Conservation (phyloP, 2,888 invertebrate genomes). For the Synanthedon myopaeformis region DNA sequence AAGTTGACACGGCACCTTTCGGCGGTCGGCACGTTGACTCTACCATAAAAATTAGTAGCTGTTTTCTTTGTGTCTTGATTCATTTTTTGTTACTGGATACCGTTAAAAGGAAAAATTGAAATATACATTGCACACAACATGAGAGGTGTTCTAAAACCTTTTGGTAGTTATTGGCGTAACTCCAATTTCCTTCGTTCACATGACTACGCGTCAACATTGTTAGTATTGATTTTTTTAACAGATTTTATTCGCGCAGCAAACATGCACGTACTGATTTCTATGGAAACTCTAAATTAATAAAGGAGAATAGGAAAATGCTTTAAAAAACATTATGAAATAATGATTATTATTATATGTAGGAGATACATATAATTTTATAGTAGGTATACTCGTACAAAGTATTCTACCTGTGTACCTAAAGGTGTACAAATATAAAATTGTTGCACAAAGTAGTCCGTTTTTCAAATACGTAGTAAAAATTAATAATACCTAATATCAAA, state of each 20-base stretch:
- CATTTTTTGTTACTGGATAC: conserved; percentile 16
- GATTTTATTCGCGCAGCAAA: neutral
- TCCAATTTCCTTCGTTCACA: conserved; percentile 38
- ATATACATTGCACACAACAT: conserved; percentile 35
- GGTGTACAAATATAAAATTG: no score
- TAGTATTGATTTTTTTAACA: conserved; percentile 38
- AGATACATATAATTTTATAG: no score
- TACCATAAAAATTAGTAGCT: conserved; percentile 53
- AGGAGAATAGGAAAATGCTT: neutral
- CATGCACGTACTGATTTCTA: neutral
- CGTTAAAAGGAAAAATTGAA: conserved; percentile 9
- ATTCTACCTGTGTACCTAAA: no score
- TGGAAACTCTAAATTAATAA: neutral
- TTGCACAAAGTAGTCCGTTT: no score
- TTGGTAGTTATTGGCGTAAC: conserved; percentile 29
- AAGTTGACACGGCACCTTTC: conserved; percentile 72
- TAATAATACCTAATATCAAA: no score
- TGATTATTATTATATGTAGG: no score
- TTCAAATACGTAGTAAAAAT: no score
- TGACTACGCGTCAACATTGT: conserved; percentile 48
- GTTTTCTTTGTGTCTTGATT: conserved; percentile 44
- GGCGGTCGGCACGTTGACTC: conserved; percentile 40
- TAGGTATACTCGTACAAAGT: no score
- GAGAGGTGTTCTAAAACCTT: conserved; percentile 34
- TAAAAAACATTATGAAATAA: no score